Conservation (phyloP, 2,797 vertebrate species). For the Setipinna tenuifilis region DNA sequence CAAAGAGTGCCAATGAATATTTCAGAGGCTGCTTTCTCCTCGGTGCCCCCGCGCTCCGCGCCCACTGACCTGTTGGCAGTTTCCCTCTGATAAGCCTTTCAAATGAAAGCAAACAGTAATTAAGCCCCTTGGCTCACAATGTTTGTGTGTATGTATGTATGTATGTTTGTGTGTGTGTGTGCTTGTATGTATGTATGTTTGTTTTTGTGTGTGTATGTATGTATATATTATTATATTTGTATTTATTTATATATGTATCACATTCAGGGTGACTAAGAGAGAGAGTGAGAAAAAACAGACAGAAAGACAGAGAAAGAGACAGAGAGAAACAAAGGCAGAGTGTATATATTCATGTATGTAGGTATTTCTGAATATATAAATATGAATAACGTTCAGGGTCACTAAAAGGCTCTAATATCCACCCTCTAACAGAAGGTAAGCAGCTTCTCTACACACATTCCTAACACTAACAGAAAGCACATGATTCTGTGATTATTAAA, state of each 20-base stretch:
- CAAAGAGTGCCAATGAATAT: conserved; percentile 63
- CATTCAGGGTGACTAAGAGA: too few species aligned
- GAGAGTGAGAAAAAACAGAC: too few species aligned
- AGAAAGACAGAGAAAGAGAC: too few species aligned
- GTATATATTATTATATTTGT: neutral
- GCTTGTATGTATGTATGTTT: neutral
- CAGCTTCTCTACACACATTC: too few species aligned
- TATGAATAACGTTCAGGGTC: too few species aligned
- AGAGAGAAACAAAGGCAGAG: too few species aligned
- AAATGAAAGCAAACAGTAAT: conserved; percentile 57
- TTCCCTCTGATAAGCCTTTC: conserved; percentile 58
- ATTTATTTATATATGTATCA: neutral
- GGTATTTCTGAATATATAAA: too few species aligned
- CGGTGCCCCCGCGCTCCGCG: conserved; percentile 47
- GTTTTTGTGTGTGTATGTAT: neutral
- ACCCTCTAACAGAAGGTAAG: too few species aligned
- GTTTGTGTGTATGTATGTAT: neutral
- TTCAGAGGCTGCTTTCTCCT: conserved; percentile 56
- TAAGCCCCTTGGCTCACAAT: conserved; percentile 24
- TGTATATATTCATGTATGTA: too few species aligned
- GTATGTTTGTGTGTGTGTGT: neutral
- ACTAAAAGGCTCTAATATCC: too few species aligned
- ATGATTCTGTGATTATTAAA: too few species aligned
- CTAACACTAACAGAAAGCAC: too few species aligned
- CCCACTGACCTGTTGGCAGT: conserved; percentile 57